Percentiles rank a stretch among this genome's conserved stretches.
phyloP scores from a whole-genome alignment of 2,113 vertebrate genomes.

The Noctilio leporinus region DNA sequence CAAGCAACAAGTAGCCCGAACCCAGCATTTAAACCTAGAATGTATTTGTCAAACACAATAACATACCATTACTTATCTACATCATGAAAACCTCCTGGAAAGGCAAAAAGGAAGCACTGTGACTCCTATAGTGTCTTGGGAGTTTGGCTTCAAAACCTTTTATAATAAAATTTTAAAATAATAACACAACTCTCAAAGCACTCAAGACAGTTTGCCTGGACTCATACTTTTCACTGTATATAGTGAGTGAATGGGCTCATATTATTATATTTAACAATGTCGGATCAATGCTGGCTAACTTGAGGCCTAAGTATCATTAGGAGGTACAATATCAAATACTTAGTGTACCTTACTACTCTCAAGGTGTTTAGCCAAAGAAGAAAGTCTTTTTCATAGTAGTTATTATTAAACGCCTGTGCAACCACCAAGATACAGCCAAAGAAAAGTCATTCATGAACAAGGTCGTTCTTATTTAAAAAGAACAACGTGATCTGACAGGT shows the following conservation, averaged over 20 bases:
- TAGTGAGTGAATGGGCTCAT: neutral
- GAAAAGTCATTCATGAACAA: neutral
- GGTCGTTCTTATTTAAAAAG: neutral
- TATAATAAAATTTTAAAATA: neutral
- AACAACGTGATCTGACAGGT: neutral
- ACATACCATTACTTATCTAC: slow-evolving; percentile 39
- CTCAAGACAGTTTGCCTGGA: neutral
- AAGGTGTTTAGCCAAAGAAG: neutral
- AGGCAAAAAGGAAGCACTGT: neutral
- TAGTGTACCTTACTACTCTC: neutral
- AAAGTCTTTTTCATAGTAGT: neutral
- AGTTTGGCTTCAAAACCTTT: slow-evolving; percentile 15
- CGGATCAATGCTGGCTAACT: neutral
- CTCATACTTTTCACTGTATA: neutral
- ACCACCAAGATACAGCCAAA: neutral
- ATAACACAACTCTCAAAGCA: neutral
- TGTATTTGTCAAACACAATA: slow-evolving; percentile 19
- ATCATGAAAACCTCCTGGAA: neutral
- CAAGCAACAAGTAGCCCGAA: slow-evolving; percentile 39
- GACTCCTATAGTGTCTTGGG: neutral
- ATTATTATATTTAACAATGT: neutral
- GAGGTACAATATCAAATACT: neutral
- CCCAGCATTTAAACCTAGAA: slow-evolving; percentile 6
- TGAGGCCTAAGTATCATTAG: neutral
- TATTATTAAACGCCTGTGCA: neutral